Evolutionary conservation across 2,113 vertebrate genomes (phyloP), one percentile per base, ranked within the genome.

Genomic region (Peromyscus maniculatus): DNA sequence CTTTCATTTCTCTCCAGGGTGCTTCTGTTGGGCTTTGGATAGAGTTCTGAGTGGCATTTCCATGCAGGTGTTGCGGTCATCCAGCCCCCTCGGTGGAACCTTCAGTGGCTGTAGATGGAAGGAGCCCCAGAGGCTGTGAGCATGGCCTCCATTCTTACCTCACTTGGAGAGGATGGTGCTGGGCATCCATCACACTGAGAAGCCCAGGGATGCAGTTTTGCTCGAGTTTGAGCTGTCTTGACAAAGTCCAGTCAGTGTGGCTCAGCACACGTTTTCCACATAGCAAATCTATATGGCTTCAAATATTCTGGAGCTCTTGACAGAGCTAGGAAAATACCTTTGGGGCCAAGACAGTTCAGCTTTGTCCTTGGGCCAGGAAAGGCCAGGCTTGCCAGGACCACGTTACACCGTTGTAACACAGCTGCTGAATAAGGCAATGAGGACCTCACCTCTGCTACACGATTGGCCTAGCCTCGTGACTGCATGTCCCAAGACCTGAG

Each of bases 171-270:
- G 82, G 46, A 43, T 89, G 59, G 62, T 90, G 75, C 72, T 69
- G 67, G 92, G 89, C 88, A 74, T 43, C 87, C 72, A 28, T 89
- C 49, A 62, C 33, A 5, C 39, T 36, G 82, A 46, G 59, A 95
- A 96, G 43, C 0, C 4, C 66, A 74, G 31, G 49, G 80, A 79
- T 91, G 91, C 89, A 82, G 82, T 90, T 96, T 94, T 91, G 55
- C 80, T 72, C 12, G 39, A 39, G 94, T 89, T 96, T 91, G 67
- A 52, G 92, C 74, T 89, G 72, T 96, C 95, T 87, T 94, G 82
- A 49, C 93, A 62, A 96, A 88, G 52, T 21, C 36, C 39, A 46
- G 83, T 87, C 75, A 80, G 6, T 49, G 24, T 78, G 69, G 22
- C 74, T 96, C 21, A 66, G 36, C 28, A n/a, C 88, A 66, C 55